Conservation (phyloP, 1,140 invertebrate genomes). For the Temnothorax nylanderi region DNA sequence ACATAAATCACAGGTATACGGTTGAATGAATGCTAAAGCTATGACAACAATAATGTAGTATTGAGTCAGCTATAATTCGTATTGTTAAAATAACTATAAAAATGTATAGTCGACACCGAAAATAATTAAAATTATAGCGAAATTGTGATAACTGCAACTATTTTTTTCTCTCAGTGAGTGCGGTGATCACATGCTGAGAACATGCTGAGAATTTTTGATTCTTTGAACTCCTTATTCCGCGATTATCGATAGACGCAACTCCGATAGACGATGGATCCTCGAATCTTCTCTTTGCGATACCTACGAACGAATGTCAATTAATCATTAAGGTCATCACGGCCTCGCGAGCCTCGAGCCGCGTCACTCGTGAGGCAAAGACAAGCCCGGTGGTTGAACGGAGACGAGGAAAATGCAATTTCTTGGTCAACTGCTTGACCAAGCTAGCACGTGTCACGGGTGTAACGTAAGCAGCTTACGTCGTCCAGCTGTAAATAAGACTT, state of each 20-base stretch:
- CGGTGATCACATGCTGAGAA: too few relatives aligned
- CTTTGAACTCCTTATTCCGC: not conserved
- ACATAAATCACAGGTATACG: too few relatives aligned
- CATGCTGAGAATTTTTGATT: not conserved
- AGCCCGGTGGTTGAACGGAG: not conserved
- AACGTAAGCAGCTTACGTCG: conserved; percentile 44
- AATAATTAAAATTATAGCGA: too few relatives aligned
- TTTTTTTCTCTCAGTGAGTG: too few relatives aligned
- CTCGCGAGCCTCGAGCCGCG: not conserved
- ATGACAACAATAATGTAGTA: too few relatives aligned
- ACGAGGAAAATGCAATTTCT: conserved; percentile 32
- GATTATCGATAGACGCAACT: not conserved
- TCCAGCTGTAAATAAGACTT: conserved; percentile 49
- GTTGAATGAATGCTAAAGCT: too few relatives aligned
- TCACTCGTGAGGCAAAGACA: not conserved
- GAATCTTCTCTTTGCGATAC: not conserved
- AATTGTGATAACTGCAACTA: too few relatives aligned
- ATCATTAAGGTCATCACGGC: conserved; percentile 14
- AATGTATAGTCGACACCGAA: too few relatives aligned
- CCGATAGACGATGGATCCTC: not conserved
- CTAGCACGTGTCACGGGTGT: conserved; percentile 22
- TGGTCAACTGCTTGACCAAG: conserved; percentile 5
- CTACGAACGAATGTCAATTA: not conserved
- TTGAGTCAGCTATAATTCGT: too few relatives aligned
- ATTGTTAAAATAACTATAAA: too few relatives aligned